A percentile compares a stretch with the other conserved stretches of the same genome.
These are phyloP conservation scores for Lymantria monacha DNA, from an alignment of 2,888 invertebrate genomes.

Conservation along the genomic window DNA sequence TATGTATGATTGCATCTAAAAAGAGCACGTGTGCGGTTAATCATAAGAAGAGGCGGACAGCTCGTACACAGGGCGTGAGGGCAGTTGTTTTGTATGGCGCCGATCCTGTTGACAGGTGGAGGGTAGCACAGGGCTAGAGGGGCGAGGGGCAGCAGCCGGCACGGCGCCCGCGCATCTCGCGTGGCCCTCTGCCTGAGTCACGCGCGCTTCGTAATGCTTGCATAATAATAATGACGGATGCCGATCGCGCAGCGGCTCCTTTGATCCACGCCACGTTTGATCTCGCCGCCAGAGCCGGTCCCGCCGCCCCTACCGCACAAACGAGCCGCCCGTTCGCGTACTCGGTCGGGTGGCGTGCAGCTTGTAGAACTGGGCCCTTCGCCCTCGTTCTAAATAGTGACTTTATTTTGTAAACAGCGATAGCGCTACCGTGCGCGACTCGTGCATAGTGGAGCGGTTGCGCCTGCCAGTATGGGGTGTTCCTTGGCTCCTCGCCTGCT, in stretches of 20 bases:
- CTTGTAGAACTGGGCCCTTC: slow-evolving; percentile 70
- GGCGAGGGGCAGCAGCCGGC: slow-evolving; percentile 42
- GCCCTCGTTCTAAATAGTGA: slow-evolving; percentile 79
- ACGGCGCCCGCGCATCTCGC: slow-evolving; percentile 77
- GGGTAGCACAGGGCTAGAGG: slow-evolving; percentile 46
- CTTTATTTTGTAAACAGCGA: slow-evolving; percentile 80
- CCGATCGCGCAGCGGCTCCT: slow-evolving; percentile 81
- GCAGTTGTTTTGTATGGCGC: slow-evolving; percentile 44
- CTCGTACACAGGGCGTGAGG: slow-evolving; percentile 35
- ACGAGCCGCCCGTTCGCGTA: slow-evolving; percentile 78
- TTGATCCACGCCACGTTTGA: slow-evolving; percentile 80
- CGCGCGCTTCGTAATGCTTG: slow-evolving; percentile 82
- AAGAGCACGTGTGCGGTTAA: no score
- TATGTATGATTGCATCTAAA: no score
- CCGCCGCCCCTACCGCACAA: slow-evolving; percentile 76
- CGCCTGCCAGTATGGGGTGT: slow-evolving; percentile 74
- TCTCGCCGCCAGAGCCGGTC: slow-evolving; percentile 78
- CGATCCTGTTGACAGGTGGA: slow-evolving; percentile 56
- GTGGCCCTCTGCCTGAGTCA: slow-evolving; percentile 80
- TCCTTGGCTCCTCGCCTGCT: slow-evolving; percentile 42
- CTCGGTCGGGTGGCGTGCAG: slow-evolving; percentile 77
- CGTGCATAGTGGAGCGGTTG: slow-evolving; percentile 48
- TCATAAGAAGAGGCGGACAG: slow-evolving; percentile 26
- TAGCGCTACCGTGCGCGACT: slow-evolving; percentile 64
- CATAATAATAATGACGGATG: slow-evolving; percentile 83